These are phyloP conservation scores for Aphrocallistes beatrix DNA, from an alignment of 37 sponge, comb jelly and placozoan genomes.

Conservation along the genomic window DNA sequence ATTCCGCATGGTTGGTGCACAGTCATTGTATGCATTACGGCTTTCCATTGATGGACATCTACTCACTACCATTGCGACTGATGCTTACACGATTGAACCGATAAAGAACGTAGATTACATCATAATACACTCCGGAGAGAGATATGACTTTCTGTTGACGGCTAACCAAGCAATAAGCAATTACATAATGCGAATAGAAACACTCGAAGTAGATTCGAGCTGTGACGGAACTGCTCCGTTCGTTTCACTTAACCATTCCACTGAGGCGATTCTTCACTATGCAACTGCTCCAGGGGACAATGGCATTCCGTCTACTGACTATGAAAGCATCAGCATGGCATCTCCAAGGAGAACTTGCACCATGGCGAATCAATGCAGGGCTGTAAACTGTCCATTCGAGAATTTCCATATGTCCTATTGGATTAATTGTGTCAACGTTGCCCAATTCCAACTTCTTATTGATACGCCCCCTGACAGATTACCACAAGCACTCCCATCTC, in stretches of 20 bases:
- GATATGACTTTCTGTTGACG: slow-evolving; percentile 55
- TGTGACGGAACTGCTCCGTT: slow-evolving; percentile 14
- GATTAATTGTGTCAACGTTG: slow-evolving; percentile 33
- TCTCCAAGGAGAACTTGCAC: slow-evolving; percentile 21
- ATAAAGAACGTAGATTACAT: slow-evolving; percentile 43
- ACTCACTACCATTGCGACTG: slow-evolving; percentile 45
- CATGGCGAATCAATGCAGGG: slow-evolving; percentile 21
- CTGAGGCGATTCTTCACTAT: slow-evolving; percentile 58
- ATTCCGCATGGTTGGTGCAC: slow-evolving; percentile 70
- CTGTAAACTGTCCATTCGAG: slow-evolving; percentile 56
- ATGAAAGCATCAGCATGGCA: slow-evolving; percentile 5
- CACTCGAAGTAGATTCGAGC: not conserved
- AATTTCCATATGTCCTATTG: slow-evolving; percentile 20
- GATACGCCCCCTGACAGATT: not conserved
- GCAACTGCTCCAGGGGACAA: not conserved
- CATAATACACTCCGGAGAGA: slow-evolving; percentile 64
- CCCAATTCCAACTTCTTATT: not conserved
- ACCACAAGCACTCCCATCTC: not conserved
- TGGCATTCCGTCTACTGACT: not conserved
- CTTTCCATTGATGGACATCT: slow-evolving; percentile 50
- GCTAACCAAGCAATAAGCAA: slow-evolving; percentile 21
- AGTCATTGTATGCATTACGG: slow-evolving; percentile 46
- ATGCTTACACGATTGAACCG: slow-evolving; percentile 36
- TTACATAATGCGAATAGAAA: not conserved
- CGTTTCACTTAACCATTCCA: slow-evolving; percentile 21